Evolutionary conservation across 2,888 invertebrate genomes (phyloP), one percentile per base, ranked within the genome.

Genomic region (Endotricha flammealis): DNA sequence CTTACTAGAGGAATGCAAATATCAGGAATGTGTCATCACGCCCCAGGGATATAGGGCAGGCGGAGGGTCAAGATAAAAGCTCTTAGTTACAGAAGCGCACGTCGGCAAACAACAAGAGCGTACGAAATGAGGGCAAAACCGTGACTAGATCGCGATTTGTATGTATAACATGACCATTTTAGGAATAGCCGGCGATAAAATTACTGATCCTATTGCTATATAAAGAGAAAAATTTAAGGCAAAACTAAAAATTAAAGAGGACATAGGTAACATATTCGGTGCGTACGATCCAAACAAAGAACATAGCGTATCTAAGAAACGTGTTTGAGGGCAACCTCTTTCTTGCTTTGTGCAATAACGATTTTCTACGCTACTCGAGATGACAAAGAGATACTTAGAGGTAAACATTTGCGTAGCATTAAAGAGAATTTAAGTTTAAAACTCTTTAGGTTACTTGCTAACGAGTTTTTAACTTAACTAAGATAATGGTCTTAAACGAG

Each of bases 41-140:
- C 65, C 70, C 63, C 40, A 63, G 64, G 54, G 68, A 78, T 73
- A 62, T 77, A 68, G 78, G 71, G 57, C 76, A 62, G 47, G 47
- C 59, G 48, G 49, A 49, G 56, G 79, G 79, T 78, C 80, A 72
- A 65, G 69, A 71, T 72, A 68, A 75, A 77, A 77, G 74, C 79
- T 57, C 78, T 79, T 72, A 66, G 67, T 75, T 78, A 73, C 50
- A 47, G 53, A 49, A 53, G 53, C 51, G 53, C 61, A 57, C 52
- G 60, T 52, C 46, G 41, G 55, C 55, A 48, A 45, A 41, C 53
- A 57, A 61, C 39, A 47, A 47, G 41, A 36, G 53, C 62, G 57
- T 50, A 53, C 46, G 50, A 61, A 79, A 75, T 51, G 67, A 53
- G 80, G 75, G 53, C 79, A 72, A 65, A 64, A 64, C 53, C 62